Percentiles rank a stretch among this genome's conserved stretches.
phyloP scores from a whole-genome alignment of 2,888 invertebrate genomes.

The Xestobium rufovillosum region DNA sequence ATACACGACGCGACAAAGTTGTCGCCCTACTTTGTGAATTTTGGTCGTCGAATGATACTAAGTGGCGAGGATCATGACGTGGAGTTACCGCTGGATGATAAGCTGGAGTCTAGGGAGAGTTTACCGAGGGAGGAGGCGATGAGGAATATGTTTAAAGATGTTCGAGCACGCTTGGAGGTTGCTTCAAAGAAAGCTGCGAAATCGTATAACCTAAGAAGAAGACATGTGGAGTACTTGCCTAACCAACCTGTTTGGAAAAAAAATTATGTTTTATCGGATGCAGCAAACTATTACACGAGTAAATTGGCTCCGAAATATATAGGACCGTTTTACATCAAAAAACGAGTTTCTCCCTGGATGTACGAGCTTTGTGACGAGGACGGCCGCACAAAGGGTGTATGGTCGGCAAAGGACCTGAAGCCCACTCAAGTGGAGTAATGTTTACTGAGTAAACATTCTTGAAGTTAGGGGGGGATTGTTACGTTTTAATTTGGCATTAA shows the following conservation, averaged over 20 bases:
- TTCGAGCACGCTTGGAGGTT: conserved; percentile 7
- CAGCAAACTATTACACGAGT: conserved; percentile 10
- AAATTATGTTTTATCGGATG: conserved; percentile 14
- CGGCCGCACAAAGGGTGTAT: conserved; percentile 12
- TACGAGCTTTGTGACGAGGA: conserved; percentile 14
- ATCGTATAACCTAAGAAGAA: conserved; percentile 10
- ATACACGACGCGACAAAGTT: too few species aligned
- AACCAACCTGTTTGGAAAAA: conserved; percentile 9
- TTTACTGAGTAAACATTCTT: too few species aligned
- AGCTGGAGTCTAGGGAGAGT: too few species aligned
- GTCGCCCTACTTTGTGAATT: too few species aligned
- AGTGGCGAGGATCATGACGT: too few species aligned
- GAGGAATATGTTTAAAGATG: conserved; percentile 7
- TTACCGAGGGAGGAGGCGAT: conserved; percentile 7
- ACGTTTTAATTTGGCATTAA: too few species aligned
- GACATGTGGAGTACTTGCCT: conserved; percentile 8
- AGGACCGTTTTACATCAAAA: conserved; percentile 14
- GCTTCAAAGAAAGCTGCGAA: conserved; percentile 6
- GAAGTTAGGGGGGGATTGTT: too few species aligned
- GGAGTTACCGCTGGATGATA: too few species aligned
- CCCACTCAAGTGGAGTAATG: too few species aligned
- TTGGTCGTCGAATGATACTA: too few species aligned
- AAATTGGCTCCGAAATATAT: conserved; percentile 16
- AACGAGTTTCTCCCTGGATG: conserved; percentile 12
- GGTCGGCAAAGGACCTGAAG: conserved; percentile 17